Evolutionary conservation across 2,797 vertebrate genomes (phyloP).

Genomic region (Rhinogobio ventralis): DNA sequence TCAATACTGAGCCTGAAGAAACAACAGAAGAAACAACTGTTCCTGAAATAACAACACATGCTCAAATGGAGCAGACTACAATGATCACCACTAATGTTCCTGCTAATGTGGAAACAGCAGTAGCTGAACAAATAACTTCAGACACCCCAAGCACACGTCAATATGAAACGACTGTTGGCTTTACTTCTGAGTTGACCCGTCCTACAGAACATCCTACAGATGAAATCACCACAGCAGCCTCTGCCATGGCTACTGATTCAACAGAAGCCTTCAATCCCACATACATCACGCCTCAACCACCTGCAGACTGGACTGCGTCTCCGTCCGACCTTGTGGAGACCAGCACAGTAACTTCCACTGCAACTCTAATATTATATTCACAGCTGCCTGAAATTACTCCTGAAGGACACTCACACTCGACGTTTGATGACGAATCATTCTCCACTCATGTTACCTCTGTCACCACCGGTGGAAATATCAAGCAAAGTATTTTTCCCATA

Average conservation of each 20-base stretch:
- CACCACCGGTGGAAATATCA: rapidly evolving
- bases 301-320: background rate
- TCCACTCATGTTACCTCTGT: background rate
- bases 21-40: background rate
- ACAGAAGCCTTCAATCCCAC: background rate
- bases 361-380: background rate
- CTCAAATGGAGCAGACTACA: background rate
- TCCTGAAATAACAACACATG: background rate
- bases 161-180: background rate
- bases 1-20: background rate
- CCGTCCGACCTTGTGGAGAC: background rate
- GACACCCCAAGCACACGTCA: background rate
- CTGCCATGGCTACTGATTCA: background rate
- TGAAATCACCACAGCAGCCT: background rate
- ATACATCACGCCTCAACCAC: background rate
- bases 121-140: background rate
- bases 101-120: background rate
- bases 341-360: background rate
- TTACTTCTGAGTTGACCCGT: background rate
- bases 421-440: background rate
- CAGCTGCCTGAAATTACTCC: background rate
- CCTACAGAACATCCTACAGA: background rate
- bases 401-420: background rate
- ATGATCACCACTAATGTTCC: background rate
- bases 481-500: rapidly evolving